Conservation (phyloP, 2,797 vertebrate species). For the Percopsis omiscomaycus region DNA sequence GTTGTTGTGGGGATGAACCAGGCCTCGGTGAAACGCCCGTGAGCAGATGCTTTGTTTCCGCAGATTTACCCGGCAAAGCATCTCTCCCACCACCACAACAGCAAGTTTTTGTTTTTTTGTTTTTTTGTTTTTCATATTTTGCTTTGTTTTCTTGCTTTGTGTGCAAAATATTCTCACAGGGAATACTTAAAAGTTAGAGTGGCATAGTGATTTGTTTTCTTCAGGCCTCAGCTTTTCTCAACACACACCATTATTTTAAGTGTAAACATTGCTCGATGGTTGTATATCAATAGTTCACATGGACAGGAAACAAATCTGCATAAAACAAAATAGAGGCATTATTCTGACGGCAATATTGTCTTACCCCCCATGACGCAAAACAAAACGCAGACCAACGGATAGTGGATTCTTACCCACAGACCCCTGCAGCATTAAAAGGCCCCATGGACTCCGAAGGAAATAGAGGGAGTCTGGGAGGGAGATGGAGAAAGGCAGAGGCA, state of each 20-base stretch:
- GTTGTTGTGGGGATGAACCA: constrained; percentile 44
- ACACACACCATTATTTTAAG: background rate
- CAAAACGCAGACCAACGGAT: constrained; percentile 45
- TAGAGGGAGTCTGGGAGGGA: constrained; percentile 14
- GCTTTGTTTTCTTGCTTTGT: constrained; percentile 2
- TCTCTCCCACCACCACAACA: constrained; percentile 13
- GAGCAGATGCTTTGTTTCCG: constrained; percentile 19
- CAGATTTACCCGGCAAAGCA: constrained; percentile 4
- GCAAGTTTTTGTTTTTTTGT: background rate
- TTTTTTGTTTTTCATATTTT: constrained; percentile 27
- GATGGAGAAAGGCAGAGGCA: background rate
- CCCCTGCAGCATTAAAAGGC: constrained; percentile 63
- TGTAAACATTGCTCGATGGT: background rate
- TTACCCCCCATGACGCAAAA: constrained; percentile 31
- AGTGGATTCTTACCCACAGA: constrained; percentile 56
- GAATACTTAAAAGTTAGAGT: constrained; percentile 28
- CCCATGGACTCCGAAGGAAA: constrained; percentile 44
- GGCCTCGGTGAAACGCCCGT: background rate
- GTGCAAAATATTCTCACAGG: background rate
- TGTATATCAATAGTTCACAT: constrained; percentile 11
- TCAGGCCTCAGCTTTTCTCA: constrained; percentile 20
- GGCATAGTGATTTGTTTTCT: constrained; percentile 35
- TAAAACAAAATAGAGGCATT: constrained; percentile 32
- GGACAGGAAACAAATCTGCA: constrained; percentile 19
- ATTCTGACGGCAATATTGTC: constrained; percentile 34